Evolutionary conservation across 1,140 invertebrate species (phyloP), one percentile per base, ranked within the genome.

Genomic region (Anadara kagoshimensis): DNA sequence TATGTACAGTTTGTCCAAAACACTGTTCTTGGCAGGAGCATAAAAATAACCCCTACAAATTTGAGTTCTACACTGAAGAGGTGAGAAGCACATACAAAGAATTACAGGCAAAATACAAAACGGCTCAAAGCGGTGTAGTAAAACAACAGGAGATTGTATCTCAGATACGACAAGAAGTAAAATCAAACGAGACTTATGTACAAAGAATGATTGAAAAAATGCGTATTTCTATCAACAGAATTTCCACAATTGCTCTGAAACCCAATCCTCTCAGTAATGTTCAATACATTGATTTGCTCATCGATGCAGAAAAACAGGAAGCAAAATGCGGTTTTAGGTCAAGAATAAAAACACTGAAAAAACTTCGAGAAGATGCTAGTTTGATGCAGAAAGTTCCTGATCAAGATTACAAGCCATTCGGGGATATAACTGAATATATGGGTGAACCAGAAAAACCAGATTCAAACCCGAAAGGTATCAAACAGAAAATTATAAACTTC

Each of bases 261-360:
- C 71, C 71, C 14, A 73, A 78, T 45, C 71, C 72, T 14, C 58
- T 74, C 5, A 69, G 41, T 67, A 51, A 45, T 1, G 62, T 61
- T 45, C 56, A 71, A 29, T 59, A 78, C 18, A 67, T 78, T 47
- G 68, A 78, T 45, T 26, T 78, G 8, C 22, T 78, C 20, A 73
- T 78, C 41, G 70, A 78, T 43, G 58, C 36, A 41, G 76, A 78
- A 49, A 59, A 70, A 57, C 67, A 16, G 22, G 53, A 70, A 47
- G 49, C 29, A 24, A 51, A 64, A 24, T 51, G 43, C 10, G 71
- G 76, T n/a, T 78, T 22, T 22, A 18, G 64, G 24, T 16, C 63
- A 18, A 56, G 76, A 74, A 58, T 73, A 8, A 54, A 51, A 43
- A 56, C 63, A 22, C 47, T 63, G 11, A 1, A 67, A 20, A 54